A percentile compares a stretch with the other conserved stretches of the same genome.
phyloP scores from a whole-genome alignment of 2,888 invertebrate genomes.

The Leucoptera coffeella region DNA sequence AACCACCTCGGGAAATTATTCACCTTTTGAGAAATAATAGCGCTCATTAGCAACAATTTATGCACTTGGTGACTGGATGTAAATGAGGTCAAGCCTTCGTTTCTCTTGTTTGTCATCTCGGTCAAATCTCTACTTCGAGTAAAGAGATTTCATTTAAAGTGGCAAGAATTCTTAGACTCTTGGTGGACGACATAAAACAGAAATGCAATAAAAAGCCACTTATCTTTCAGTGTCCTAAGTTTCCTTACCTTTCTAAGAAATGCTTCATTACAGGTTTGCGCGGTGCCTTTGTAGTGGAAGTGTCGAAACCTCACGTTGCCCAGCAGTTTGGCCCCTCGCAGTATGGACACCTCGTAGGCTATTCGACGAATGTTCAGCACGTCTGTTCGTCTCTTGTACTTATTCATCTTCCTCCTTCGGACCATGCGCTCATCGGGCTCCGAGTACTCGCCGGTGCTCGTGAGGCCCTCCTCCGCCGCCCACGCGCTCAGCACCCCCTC shows the following conservation, averaged over 20 bases:
- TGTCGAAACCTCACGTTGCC: slow-evolving; percentile 69
- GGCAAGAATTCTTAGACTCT: no score
- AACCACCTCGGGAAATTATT: background rate
- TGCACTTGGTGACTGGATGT: slow-evolving; percentile 23
- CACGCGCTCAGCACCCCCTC: slow-evolving; percentile 74
- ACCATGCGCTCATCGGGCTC: slow-evolving; percentile 66
- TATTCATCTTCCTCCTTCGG: slow-evolving; percentile 53
- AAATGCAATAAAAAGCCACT: no score
- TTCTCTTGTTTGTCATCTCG: no score
- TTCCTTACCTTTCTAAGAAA: slow-evolving; percentile 77
- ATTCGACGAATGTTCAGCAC: slow-evolving; percentile 63
- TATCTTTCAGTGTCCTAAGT: no score
- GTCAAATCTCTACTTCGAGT: no score
- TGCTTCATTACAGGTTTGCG: slow-evolving; percentile 82
- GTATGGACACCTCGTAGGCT: slow-evolving; percentile 63
- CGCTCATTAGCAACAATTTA: slow-evolving; percentile 47
- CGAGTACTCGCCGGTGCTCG: slow-evolving; percentile 67
- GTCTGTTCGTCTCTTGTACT: slow-evolving; percentile 59
- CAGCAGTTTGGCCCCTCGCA: slow-evolving; percentile 59
- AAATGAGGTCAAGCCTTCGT: slow-evolving; percentile 46
- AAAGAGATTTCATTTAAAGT: no score
- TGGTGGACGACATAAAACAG: no score
- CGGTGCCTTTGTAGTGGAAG: slow-evolving; percentile 79
- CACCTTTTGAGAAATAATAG: slow-evolving; percentile 19
- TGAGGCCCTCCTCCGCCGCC: slow-evolving; percentile 67